A percentile compares a stretch with the other conserved stretches of the same genome.
phyloP scores from a whole-genome alignment of 2,888 invertebrate genomes.

The Desoria tigrina region DNA sequence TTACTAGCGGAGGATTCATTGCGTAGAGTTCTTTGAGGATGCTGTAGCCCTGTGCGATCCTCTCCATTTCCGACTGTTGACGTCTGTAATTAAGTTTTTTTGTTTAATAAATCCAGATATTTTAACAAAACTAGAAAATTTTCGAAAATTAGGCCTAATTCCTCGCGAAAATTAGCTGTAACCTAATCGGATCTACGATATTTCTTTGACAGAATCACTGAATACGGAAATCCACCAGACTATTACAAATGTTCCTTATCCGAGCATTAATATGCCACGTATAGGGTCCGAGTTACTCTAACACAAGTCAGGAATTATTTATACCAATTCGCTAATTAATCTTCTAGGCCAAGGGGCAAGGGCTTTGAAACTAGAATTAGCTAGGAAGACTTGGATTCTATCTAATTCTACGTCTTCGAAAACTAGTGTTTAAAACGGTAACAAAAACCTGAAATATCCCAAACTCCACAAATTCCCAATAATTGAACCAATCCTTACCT shows the following conservation, averaged over 20 bases:
- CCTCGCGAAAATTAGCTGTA: too few species aligned
- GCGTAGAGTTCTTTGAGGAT: conserved; percentile 25
- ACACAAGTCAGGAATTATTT: too few species aligned
- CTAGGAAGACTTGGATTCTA: not conserved
- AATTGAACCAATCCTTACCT: not conserved
- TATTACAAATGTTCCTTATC: too few species aligned
- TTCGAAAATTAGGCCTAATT: too few species aligned
- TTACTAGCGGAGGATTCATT: conserved; percentile 23
- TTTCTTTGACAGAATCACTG: too few species aligned
- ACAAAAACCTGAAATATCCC: too few species aligned
- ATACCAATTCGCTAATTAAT: too few species aligned
- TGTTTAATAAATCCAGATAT: not conserved
- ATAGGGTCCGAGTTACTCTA: too few species aligned
- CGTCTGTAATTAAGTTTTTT: not conserved
- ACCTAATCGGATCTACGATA: too few species aligned
- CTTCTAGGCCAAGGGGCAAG: too few species aligned
- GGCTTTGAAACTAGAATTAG: conserved; percentile 1
- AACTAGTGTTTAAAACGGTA: not conserved
- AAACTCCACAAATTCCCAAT: not conserved
- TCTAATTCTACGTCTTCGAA: not conserved
- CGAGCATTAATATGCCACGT: too few species aligned
- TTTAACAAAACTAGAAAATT: not conserved
- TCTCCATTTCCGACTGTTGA: conserved; percentile 7
- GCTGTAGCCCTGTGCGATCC: conserved; percentile 15
- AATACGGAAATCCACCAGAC: too few species aligned